Base-by-base conservation (phyloP, 2,797 vertebrate species). In the Crenichthys baileyi region DNA sequence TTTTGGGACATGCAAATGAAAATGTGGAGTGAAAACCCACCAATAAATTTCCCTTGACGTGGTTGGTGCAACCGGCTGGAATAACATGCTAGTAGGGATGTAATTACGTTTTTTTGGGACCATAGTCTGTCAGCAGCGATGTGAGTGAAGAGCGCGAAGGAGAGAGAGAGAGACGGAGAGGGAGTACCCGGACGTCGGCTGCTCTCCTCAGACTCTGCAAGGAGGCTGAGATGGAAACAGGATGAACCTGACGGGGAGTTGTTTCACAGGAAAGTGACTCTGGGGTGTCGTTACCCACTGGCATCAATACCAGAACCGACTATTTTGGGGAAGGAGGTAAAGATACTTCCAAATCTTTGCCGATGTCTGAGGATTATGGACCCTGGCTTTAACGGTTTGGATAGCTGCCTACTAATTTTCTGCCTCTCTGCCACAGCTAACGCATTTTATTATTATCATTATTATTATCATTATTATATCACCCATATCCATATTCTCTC, bases 141-240 rank as follows among this genome's bases (percentile, higher is more conserved):
- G 11, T 6, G 29, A 70, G 12, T 16, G 53, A 61, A 76, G 56
- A 46, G 71, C 48, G 39, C 1, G 70, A 75, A 75, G 65, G 83
- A 26, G 76, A 51, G 84, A 76, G 60, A 29, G 81, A 39, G 61
- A 76, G 82, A 70, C 84, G 22, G 81, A 9, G 81, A 3, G 56
- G 77, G 90, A 78, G 82, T 75, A 74, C 72, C 63, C 72, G 48
- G 82, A 83, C 83, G 78, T 55, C 58, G 78, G 77, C 60, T 63
- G 75, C 82, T 86, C 61, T 68, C 67, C 84, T 87, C 90, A 92
- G 86, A 89, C 91, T 85, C 90, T 93, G 88, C 56, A n/a, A 81
- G 82, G 90, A 91, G 82, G 90, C 89, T 83, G 88, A 73, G 86
- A 92, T 91, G 91, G 88, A 92, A 80, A 79, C 91, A 85, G 79